These are phyloP conservation scores for Pimpla rufipes DNA, from an alignment of 2,888 invertebrate genomes.

Conservation along the genomic window DNA sequence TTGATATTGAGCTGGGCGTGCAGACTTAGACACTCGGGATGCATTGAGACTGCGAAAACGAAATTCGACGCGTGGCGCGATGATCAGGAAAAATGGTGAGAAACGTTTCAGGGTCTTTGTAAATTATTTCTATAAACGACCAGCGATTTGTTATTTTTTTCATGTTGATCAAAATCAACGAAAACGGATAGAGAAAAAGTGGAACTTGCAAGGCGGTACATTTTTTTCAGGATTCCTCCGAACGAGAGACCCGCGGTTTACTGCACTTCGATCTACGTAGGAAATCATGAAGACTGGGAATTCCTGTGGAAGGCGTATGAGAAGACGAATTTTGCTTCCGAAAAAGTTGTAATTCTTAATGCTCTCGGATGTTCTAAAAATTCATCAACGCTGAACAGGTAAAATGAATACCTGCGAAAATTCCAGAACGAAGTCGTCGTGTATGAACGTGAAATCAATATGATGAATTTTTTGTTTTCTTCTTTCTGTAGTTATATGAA, in stretches of 20 bases:
- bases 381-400: constrained; percentile 79
- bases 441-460: neutral
- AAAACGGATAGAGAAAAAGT: neutral
- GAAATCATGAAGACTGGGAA: constrained; percentile 88
- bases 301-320: constrained; percentile 89
- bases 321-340: constrained; percentile 87
- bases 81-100: constrained; percentile 56
- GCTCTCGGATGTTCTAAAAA: constrained; percentile 86
- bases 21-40: constrained; percentile 88
- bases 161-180: neutral
- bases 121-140: neutral
- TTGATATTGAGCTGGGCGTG: constrained; percentile 89
- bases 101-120: neutral
- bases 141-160: too few species aligned
- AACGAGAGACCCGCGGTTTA: constrained; percentile 91
- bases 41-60: constrained; percentile 86
- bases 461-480: constrained; percentile 1
- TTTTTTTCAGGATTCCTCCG: constrained; percentile 86
- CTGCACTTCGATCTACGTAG: constrained; percentile 91
- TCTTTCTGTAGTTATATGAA: constrained; percentile 69
- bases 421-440: neutral
- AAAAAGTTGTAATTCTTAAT: constrained; percentile 85
- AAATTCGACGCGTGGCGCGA: constrained; percentile 81
- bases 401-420: constrained; percentile 16
- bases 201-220: neutral